These are phyloP conservation scores for Kobus ellipsiprymnus DNA, from an alignment of 2,113 vertebrate genomes.

Conservation along the genomic window DNA sequence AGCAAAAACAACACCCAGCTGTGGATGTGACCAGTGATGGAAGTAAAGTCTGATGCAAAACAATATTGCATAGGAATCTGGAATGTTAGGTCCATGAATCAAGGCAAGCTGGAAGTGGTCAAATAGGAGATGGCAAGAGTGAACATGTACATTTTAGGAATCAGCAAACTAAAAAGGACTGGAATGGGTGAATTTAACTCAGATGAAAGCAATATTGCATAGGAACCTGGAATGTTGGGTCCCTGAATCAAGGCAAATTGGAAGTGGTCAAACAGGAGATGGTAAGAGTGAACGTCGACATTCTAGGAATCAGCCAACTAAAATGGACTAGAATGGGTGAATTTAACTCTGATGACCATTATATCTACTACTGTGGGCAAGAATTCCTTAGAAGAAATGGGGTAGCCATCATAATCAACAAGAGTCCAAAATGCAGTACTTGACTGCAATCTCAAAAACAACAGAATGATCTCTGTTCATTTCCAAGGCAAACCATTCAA, in stretches of 20 bases:
- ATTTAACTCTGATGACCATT: background rate
- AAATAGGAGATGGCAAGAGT: background rate
- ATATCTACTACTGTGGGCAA: background rate
- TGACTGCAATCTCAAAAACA: background rate
- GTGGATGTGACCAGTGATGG: background rate
- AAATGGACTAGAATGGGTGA: background rate
- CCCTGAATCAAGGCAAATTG: background rate
- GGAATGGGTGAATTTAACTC: background rate
- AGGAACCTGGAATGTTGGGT: background rate
- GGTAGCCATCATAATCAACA: background rate
- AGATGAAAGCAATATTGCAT: background rate
- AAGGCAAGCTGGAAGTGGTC: background rate
- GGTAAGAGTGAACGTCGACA: accelerated
- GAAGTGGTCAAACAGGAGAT: background rate
- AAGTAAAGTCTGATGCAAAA: accelerated
- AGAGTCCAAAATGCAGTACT: accelerated
- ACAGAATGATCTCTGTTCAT: background rate
- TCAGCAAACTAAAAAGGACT: background rate
- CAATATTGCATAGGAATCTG: background rate
- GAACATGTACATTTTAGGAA: accelerated
- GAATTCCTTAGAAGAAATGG: background rate
- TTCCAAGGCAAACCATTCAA: background rate
- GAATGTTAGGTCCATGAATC: background rate
- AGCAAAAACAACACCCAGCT: background rate
- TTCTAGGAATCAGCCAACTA: background rate